Evolutionary conservation across 1,140 invertebrate genomes (phyloP), one percentile per base, ranked within the genome.

Genomic region (Drosophila ananassae): DNA sequence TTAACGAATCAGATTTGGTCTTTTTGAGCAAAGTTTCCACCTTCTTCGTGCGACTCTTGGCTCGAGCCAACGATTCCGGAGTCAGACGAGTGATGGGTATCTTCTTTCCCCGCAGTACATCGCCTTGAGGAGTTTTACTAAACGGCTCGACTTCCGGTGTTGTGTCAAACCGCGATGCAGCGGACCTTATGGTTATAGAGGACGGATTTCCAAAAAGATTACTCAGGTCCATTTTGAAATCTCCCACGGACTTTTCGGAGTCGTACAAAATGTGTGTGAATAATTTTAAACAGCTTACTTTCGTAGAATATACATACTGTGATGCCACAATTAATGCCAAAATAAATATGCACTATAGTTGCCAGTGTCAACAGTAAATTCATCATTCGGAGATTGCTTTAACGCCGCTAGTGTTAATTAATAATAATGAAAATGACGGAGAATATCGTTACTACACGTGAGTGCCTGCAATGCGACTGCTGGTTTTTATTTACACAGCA

Each of bases 391-490:
- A 52, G 28, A 17, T 50, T 17, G 24, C n/a, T n/a, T 56, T 50
- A n/a, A 48, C 37, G 66, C 63, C 51, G 21, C 41, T 24, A 39
- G 51, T 69, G 63, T 71, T 71, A 57, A 71, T 71, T 69, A 71
- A 71, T 71, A 50, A 50, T 48, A 56, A 57, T 39, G 41, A 17
- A 69, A 48, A 69, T 48, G 47, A 47, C 25, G n/a, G 52, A 3
- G 63, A 68, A 57, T 21, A 69, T 56, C 51, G 25, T 24, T 28
- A 10, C 46, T 51, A 71, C 48, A 24, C 25, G 32, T 17, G 17
- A 10, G 34, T 56, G 68, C 47, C 32, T 46, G 63, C 22, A 57
- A 48, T 37, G 34, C 10, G 64, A 57, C 41, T 25, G 39, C 32
- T 5, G 51, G 10, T 21, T 39, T 50, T 69, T 69, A 57, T 72